These are phyloP conservation scores for Apolygus lucorum DNA, from an alignment of 1,140 invertebrate genomes.

Conservation along the genomic window DNA sequence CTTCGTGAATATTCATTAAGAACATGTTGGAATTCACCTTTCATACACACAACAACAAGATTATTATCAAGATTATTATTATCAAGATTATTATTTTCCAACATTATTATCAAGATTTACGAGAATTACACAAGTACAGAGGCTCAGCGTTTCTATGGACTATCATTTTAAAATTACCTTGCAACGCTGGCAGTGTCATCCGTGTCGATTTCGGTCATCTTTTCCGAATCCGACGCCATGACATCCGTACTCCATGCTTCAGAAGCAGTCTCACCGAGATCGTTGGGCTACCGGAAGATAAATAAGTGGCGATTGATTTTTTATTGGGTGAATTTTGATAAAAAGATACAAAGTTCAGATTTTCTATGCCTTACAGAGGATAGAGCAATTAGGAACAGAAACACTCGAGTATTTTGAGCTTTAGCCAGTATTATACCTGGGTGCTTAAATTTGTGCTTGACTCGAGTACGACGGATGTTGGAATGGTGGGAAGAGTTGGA, in stretches of 20 bases:
- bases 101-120: too few species aligned
- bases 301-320: too few species aligned
- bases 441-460: not conserved
- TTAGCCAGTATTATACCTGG: too few species aligned
- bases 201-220: constrained; percentile 78
- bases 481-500: not conserved
- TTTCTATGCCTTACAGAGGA: not conserved
- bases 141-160: too few species aligned
- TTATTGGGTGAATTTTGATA: not conserved
- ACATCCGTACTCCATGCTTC: constrained; percentile 98
- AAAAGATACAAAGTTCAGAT: not conserved
- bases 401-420: too few species aligned
- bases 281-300: constrained; percentile 41
- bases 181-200: constrained; percentile 70
- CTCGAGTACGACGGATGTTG: not conserved
- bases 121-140: too few species aligned
- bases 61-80: constrained; percentile 22
- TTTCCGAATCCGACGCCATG: constrained; percentile 85
- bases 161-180: too few species aligned
- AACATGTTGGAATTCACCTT: too few species aligned
- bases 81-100: too few species aligned
- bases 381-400: not conserved
- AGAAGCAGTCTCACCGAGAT: constrained; percentile 82
- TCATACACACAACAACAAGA: too few species aligned
- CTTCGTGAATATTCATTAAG: too few species aligned